Base-by-base conservation (phyloP, 2,797 vertebrate genomes). In the Zalophus californianus region DNA sequence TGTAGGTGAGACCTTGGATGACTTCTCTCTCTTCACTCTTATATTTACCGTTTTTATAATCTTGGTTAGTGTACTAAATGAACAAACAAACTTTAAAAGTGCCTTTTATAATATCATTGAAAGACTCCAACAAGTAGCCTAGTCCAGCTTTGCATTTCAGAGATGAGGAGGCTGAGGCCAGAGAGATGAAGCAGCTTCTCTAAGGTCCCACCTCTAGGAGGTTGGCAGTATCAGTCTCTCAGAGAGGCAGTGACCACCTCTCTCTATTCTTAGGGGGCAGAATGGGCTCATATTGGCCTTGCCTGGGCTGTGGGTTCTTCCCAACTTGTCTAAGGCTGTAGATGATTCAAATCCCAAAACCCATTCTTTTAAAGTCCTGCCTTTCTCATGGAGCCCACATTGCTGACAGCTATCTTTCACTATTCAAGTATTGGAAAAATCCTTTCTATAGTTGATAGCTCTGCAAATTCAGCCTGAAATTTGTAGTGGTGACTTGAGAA, bases 381-480 rank as follows among this genome's bases (percentile, higher is more conserved):
- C 52, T 82, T 94, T 92, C 48, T 91, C 27, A 8, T 15, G 25
- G 72, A 79, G 23, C 70, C 32, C 52, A 64, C 1, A 9, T 27
- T 64, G 38, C 54, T 83, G 73, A 86, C 27, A 41, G 29, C 25
- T 82, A 29, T 41, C 41, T 87, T 79, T 85, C 54, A 86, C 23
- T 80, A 58, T 35, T 92, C 38, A 41, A 56, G 35, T 90, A 86
- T 27, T 38, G 88, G 84, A 86, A 85, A 86, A 88, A 85, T 89
- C 13, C 64, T 90, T 68, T 88, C 52, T 92, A 29, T 82, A 80
- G 54, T 64, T 95, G 66, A 70, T 29, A 78, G 44, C 18, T 62
- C n/a, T 92, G 54, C 16, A 95, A 27, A 58, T 91, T 86, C 72
- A 92, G 68, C 52, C 91, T 90, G n/a, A 38, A 78, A 52, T 86